A percentile compares a stretch with the other conserved stretches of the same genome.
These are phyloP conservation scores for Tragelaphus strepsiceros DNA, from an alignment of 2,113 vertebrate genomes.

Conservation along the genomic window DNA sequence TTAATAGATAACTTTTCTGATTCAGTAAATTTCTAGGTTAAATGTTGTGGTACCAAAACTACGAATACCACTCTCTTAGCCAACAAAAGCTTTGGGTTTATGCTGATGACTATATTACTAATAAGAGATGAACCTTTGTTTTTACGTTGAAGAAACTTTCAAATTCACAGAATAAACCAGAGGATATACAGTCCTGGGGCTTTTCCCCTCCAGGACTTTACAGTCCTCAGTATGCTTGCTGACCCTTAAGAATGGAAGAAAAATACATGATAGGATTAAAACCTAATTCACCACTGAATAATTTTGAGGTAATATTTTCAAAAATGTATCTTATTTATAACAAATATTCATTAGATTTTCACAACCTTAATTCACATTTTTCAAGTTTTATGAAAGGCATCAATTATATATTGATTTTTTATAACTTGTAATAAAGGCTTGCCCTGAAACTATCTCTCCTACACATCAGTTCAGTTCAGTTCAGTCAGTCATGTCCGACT, in stretches of 20 bases:
- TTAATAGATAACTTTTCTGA: neutral
- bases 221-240: neutral
- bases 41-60: slow-evolving; percentile 10
- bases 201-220: neutral
- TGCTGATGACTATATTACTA: neutral
- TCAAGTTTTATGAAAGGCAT: neutral
- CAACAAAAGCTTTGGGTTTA: slow-evolving; percentile 26
- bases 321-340: neutral
- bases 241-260: neutral
- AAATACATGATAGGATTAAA: neutral
- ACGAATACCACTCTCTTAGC: neutral
- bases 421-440: neutral
- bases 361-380: neutral
- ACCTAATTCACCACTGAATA: neutral
- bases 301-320: neutral
- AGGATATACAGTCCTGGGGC: neutral
- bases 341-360: slow-evolving; percentile 14
- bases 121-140: neutral
- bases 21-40: neutral
- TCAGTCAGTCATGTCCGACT: too few relatives aligned
- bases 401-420: neutral
- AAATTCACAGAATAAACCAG: neutral
- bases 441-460: neutral
- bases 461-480: neutral
- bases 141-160: neutral